A percentile compares a stretch with the other conserved stretches of the same genome.
phyloP scores from a whole-genome alignment of 2,113 vertebrate species.

The Syngnathus floridae region DNA sequence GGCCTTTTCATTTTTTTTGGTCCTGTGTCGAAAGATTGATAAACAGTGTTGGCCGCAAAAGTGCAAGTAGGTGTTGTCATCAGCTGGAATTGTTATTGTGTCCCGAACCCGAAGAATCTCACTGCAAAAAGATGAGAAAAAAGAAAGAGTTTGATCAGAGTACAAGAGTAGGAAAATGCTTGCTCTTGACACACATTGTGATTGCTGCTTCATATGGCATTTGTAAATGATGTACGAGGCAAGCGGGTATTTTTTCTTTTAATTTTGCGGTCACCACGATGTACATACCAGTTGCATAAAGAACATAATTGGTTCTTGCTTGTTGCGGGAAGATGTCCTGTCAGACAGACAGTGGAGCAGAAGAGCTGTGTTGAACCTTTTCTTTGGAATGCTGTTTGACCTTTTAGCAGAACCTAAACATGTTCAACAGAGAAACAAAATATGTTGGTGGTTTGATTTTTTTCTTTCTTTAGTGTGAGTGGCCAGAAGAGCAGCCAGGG shows the following conservation, averaged over 20 bases:
- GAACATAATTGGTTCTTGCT: slow-evolving; percentile 74
- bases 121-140: slow-evolving; percentile 58
- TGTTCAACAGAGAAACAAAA: background rate
- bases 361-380: slow-evolving; percentile 98
- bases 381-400: slow-evolving; percentile 95
- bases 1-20: slow-evolving; percentile 28
- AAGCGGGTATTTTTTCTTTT: no score
- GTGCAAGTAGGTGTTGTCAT: slow-evolving; percentile 78
- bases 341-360: slow-evolving; percentile 95
- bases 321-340: slow-evolving; percentile 80
- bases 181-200: no score
- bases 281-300: slow-evolving; percentile 85
- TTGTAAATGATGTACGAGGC: no score
- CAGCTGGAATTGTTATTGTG: slow-evolving; percentile 86
- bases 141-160: background rate
- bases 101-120: slow-evolving; percentile 89
- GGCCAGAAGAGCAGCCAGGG: background rate
- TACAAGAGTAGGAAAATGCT: background rate
- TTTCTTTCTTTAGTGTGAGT: background rate
- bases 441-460: background rate
- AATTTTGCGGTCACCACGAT: background rate
- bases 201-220: no score
- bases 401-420: slow-evolving; percentile 79
- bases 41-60: slow-evolving; percentile 94
- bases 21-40: slow-evolving; percentile 79